Evolutionary conservation across 2,888 invertebrate genomes (phyloP), one percentile per base, ranked within the genome.

Genomic region (Acrocyrtus sp.): DNA sequence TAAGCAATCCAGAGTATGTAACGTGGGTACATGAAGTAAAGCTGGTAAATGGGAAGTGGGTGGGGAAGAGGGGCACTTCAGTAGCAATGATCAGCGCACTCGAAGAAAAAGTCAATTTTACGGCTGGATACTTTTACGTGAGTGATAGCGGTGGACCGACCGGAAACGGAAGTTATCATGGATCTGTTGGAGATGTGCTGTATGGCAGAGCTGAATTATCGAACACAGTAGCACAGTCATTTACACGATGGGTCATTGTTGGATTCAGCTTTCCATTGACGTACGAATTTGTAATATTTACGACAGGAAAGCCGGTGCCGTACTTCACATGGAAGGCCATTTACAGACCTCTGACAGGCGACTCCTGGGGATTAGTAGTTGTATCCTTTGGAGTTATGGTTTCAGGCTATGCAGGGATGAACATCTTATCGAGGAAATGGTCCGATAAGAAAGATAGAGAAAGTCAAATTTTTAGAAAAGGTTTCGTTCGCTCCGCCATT

Each of bases 111-210:
- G 47, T 74, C 12, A 79, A 79, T 43, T 77, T 79, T 34, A 73
- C 73, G 3, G 60, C 65, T 41, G 54, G 63, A 22, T 58, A 51
- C n/a, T 79, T 76, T 39, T 76, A 72, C 1, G 56, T 68, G 21
- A 74, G 73, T 10, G 43, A 43, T 10, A 77, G 77, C 17, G 78
- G 77, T 5, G 77, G 77, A 1, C 72, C 70, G 3, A 77, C 76
- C 0, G 61, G 69, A 0, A 58, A 67, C 19, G 76, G 76, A 12
- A 72, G 69, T 5, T 79, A 76, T 77, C 43, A 74, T 4, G 79
- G 79, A 1, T 60, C 77, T 1, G 72, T 77, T 19, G 77, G 62
- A 1, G 77, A 79, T 48, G 66, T 77, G n/a, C 22, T 74, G 0
- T 67, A 74, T 22, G 74, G 48, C 0, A 48, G 48, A 10, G 65